Conservation (phyloP, 2,113 vertebrate genomes). For the Sceloporus undulatus region DNA sequence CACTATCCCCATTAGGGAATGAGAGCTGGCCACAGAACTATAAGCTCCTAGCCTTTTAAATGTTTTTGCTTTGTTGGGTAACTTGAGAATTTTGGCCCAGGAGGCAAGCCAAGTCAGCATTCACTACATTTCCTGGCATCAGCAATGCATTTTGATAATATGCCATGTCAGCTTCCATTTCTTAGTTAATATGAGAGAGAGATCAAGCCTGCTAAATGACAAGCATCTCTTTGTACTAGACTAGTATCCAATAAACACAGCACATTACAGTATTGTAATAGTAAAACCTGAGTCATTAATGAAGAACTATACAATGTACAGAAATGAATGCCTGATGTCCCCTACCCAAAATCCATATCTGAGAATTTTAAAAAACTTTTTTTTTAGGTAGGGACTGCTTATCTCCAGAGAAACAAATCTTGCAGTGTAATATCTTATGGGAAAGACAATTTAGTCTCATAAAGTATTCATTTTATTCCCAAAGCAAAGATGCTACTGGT, state of each 20-base stretch:
- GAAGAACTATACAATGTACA: neutral
- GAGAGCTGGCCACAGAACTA: neutral
- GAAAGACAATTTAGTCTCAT: neutral
- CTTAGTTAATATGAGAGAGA: conserved; percentile 48
- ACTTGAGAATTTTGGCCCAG: conserved; percentile 59
- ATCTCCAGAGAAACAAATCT: conserved; percentile 11
- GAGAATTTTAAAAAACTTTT: neutral
- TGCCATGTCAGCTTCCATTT: conserved; percentile 73
- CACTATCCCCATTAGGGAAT: neutral
- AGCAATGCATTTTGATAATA: conserved; percentile 59
- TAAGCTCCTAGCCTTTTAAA: conserved; percentile 63
- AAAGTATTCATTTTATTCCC: neutral
- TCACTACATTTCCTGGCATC: conserved; percentile 70
- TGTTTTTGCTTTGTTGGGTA: conserved; percentile 84
- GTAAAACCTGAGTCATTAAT: neutral
- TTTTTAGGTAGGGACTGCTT: neutral
- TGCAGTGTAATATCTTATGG: neutral
- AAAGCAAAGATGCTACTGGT: neutral
- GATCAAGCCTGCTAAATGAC: conserved; percentile 48
- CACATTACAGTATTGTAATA: neutral
- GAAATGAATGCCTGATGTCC: neutral
- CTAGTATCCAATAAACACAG: conserved; percentile 13
- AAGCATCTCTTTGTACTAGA: conserved; percentile 32
- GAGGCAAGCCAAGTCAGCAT: conserved; percentile 69
- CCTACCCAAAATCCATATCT: neutral